A percentile compares a stretch with the other conserved stretches of the same genome.
phyloP scores from a whole-genome alignment of 1,140 invertebrate species.

The Cyrtorhinus lividipennis region DNA sequence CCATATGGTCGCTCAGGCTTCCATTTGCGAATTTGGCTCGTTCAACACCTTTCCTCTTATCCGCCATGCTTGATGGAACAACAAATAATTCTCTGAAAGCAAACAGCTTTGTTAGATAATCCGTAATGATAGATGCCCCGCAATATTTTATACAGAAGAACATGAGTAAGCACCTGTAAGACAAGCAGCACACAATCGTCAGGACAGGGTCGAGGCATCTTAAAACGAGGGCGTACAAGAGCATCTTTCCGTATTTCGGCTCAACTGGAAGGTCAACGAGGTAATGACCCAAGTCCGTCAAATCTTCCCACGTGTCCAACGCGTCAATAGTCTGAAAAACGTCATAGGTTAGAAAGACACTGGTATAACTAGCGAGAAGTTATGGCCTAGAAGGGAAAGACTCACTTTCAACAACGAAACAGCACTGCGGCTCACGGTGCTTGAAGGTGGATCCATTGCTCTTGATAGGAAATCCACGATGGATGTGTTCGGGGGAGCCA shows the following conservation, averaged over 20 bases:
- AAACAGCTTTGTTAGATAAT: no score
- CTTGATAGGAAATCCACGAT: constrained; percentile 68
- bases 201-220: constrained; percentile 90
- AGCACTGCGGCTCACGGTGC: constrained; percentile 55
- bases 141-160: no score
- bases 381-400: neutral
- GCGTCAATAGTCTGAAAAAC: constrained; percentile 58
- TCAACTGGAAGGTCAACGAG: constrained; percentile 81
- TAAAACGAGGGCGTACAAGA: constrained; percentile 77
- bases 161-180: constrained; percentile 45
- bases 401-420: constrained; percentile 52
- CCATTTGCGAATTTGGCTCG: constrained; percentile 56
- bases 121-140: neutral
- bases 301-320: constrained; percentile 60
- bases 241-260: constrained; percentile 79
- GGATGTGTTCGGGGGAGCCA: constrained; percentile 57
- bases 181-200: constrained; percentile 75
- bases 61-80: constrained; percentile 46
- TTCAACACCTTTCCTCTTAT: constrained; percentile 42
- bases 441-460: constrained; percentile 73
- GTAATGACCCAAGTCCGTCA: constrained; percentile 68
- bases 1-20: constrained; percentile 83
- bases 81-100: constrained; percentile 59
- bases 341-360: constrained; percentile 13
- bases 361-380: constrained; percentile 6